A percentile compares a stretch with the other conserved stretches of the same genome.
phyloP scores from a whole-genome alignment of 2,888 invertebrate species.

The Blastobasis adustella region DNA sequence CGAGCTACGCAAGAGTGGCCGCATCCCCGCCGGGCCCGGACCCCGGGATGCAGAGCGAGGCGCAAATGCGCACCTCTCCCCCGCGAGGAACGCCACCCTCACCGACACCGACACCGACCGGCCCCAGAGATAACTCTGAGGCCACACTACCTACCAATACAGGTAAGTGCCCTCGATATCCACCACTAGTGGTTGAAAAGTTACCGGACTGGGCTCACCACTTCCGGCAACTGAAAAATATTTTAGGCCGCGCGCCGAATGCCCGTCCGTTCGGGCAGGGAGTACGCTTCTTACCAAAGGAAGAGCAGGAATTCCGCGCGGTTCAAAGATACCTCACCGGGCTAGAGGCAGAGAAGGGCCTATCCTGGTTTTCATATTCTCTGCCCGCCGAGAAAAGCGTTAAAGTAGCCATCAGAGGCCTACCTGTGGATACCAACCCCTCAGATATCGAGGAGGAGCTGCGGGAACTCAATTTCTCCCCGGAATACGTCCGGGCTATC shows the following conservation, averaged over 20 bases:
- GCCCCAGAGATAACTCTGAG: too few relatives aligned
- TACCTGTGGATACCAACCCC: conserved; percentile 11
- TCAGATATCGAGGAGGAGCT: conserved; percentile 4
- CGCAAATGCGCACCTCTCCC: too few relatives aligned
- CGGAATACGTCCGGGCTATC: conserved; percentile 6
- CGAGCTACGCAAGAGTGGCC: too few relatives aligned
- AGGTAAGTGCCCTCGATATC: neutral
- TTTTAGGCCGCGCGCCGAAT: conserved; percentile 7
- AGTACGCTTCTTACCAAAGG: conserved; percentile 12
- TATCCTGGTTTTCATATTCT: conserved; percentile 16
- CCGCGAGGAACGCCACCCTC: too few relatives aligned
- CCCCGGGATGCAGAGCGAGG: too few relatives aligned
- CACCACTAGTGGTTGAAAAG: conserved; percentile 14
- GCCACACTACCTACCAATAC: too few relatives aligned
- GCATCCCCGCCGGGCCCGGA: too few relatives aligned
- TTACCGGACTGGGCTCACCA: conserved; percentile 15
- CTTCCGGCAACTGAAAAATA: neutral
- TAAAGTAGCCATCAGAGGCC: conserved; percentile 15
- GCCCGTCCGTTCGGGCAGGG: conserved; percentile 14
- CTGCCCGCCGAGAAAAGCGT: conserved; percentile 8
- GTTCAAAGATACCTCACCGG: conserved; percentile 14
- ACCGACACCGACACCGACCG: too few relatives aligned
- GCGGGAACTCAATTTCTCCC: conserved; percentile 3
- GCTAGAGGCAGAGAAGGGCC: neutral
- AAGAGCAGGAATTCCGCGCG: conserved; percentile 10